A percentile compares a stretch with the other conserved stretches of the same genome.
phyloP scores from a whole-genome alignment of 2,113 vertebrate genomes.

The Chionodraco myersi region DNA sequence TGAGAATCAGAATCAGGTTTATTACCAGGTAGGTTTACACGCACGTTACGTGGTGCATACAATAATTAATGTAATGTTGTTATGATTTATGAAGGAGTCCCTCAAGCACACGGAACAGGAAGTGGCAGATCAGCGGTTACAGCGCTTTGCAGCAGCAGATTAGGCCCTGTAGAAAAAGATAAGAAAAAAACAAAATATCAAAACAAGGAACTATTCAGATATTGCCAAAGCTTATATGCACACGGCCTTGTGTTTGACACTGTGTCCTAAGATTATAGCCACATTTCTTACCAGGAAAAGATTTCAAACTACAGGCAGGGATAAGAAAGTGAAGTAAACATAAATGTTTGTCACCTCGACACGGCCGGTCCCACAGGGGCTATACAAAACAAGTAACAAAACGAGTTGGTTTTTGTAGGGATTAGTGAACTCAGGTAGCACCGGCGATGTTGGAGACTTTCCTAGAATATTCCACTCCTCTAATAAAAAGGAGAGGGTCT shows the following conservation, averaged over 20 bases:
- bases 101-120: conserved; percentile 20
- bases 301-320: background rate
- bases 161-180: conserved; percentile 61
- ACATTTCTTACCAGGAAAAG: conserved; percentile 13
- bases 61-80: background rate
- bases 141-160: conserved; percentile 47
- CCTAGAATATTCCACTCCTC: conserved; percentile 1
- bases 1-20: too few relatives aligned
- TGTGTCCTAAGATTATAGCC: conserved; percentile 29
- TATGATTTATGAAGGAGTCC: conserved; percentile 14
- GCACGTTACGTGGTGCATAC: too few relatives aligned
- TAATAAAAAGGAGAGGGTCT: background rate
- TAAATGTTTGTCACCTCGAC: background rate
- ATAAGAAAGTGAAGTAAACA: background rate
- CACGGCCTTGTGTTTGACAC: conserved; percentile 17
- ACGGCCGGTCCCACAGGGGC: background rate
- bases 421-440: conserved; percentile 8
- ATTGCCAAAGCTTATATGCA: conserved; percentile 31
- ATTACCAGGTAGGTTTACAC: too few relatives aligned
- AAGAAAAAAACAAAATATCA: conserved; percentile 61
- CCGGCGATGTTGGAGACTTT: conserved; percentile 9
- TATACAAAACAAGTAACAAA: background rate
- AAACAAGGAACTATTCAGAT: conserved; percentile 43
- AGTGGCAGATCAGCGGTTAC: conserved; percentile 33
- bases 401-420: background rate